Evolutionary conservation across 2,113 vertebrate species (phyloP).

Genomic region (Antigone vipio): DNA sequence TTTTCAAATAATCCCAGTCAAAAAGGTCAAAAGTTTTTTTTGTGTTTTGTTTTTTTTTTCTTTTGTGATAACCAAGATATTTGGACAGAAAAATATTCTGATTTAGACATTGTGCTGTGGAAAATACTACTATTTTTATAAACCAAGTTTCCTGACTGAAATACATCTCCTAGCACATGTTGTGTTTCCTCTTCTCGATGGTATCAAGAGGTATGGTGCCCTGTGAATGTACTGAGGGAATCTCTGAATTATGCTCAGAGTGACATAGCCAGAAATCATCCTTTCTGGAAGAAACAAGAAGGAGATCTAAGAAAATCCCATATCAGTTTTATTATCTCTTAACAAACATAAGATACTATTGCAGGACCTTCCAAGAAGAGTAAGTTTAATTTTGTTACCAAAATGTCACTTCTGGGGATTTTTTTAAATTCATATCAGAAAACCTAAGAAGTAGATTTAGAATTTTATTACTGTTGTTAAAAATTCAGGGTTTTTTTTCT

Average conservation of each 20-base stretch:
- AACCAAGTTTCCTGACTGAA: not conserved
- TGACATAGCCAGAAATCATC: not conserved
- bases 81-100: not conserved
- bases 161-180: not conserved
- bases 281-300: not conserved
- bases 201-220: not conserved
- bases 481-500: fast-evolving
- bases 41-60: not conserved
- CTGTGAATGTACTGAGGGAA: not conserved
- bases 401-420: not conserved
- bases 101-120: not conserved
- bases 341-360: not conserved
- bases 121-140: not conserved
- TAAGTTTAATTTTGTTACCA: not conserved
- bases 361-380: not conserved
- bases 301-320: not conserved
- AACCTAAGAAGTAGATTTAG: not conserved
- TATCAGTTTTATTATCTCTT: not conserved
- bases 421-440: not conserved
- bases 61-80: not conserved
- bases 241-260: not conserved
- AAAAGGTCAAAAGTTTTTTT: not conserved
- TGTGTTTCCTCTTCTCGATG: not conserved
- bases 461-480: not conserved
- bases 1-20: not conserved